Percentiles rank a stretch among this genome's conserved stretches.
phyloP scores from a whole-genome alignment of 2,888 invertebrate species.

The Macropis europaea region DNA sequence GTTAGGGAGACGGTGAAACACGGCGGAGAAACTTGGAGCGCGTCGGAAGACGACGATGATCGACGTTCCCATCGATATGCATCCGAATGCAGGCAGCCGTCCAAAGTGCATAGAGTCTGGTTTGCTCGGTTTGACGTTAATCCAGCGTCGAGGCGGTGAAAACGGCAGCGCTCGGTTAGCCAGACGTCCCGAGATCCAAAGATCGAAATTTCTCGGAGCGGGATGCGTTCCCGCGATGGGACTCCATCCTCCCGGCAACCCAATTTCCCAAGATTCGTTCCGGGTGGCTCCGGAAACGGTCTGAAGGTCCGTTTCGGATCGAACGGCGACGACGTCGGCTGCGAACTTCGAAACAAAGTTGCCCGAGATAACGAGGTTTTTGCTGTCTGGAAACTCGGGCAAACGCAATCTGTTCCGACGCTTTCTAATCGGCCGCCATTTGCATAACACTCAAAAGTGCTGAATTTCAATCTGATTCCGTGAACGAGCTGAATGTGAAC shows the following conservation, averaged over 20 bases:
- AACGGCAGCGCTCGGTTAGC: slow-evolving; percentile 31
- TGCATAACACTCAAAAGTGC: too few species aligned
- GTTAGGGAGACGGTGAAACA: slow-evolving; percentile 5
- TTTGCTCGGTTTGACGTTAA: slow-evolving; percentile 47
- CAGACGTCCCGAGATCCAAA: slow-evolving; percentile 35
- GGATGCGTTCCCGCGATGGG: slow-evolving; percentile 13
- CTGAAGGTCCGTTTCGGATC: slow-evolving; percentile 20
- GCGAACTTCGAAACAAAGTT: slow-evolving; percentile 19
- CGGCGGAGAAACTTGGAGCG: slow-evolving; percentile 18
- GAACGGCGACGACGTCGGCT: slow-evolving; percentile 8
- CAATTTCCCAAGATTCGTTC: slow-evolving; percentile 32
- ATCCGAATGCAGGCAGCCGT: slow-evolving; percentile 39
- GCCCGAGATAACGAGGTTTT: background rate
- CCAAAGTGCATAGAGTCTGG: slow-evolving; percentile 27
- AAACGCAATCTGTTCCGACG: too few species aligned
- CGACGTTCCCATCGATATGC: slow-evolving; percentile 60
- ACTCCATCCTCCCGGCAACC: slow-evolving; percentile 24
- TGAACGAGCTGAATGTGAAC: too few species aligned
- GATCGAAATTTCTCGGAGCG: slow-evolving; percentile 30
- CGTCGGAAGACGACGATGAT: slow-evolving; percentile 40
- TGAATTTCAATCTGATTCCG: too few species aligned
- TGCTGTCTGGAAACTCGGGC: background rate
- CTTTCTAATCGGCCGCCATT: background rate
- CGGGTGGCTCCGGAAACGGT: slow-evolving; percentile 7
- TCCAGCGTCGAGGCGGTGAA: slow-evolving; percentile 26